Evolutionary conservation across 2,113 vertebrate species (phyloP), one percentile per base, ranked within the genome.

Genomic region (Trochalopteron elliotii): DNA sequence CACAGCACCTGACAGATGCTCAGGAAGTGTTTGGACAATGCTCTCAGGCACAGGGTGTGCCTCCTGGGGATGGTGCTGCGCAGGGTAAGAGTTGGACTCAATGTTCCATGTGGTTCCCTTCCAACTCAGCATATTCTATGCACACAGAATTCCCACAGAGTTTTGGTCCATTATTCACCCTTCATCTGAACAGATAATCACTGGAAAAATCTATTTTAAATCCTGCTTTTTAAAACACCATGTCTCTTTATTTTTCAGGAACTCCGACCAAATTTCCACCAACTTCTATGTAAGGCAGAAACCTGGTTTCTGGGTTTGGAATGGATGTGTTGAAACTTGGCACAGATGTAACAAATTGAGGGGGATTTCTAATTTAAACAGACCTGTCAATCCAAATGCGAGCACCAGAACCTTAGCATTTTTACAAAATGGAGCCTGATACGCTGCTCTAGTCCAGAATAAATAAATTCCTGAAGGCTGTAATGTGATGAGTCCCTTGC

Each of bases 71-170:
- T 37, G 14, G 6, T 42, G 27, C 25, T 70, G 64, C 14, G 35
- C 18, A 42, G 56, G 47, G 7, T 23, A 11, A 21, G 11, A 69
- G 47, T 0, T 55, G 47, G 25, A 69, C 15, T 37, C 0, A 0
- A 24, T 35, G 10, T 42, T 55, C 25, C 4, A 1, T 33, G 22
- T 69, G 31, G 17, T 3, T 77, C 10, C 56, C 14, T 42, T 70
- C 49, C 63, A 90, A 37, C 10, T 42, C 47, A 42, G 40, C 17
- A 55, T 31, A 83, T 19, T 47, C 31, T 33, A 42, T 17, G 44
- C 25, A 70, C 5, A 52, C 0, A 77, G 45, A 76, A 80, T 42
- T 88, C 67, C 50, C 49, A 68, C 1, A 0, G 5, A 63, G 16
- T 55, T 86, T 80, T 42, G 10, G 23, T 59, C 31, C 1, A 1